These are phyloP conservation scores for Oryzias celebensis DNA, from an alignment of 2,113 vertebrate species.

Conservation along the genomic window DNA sequence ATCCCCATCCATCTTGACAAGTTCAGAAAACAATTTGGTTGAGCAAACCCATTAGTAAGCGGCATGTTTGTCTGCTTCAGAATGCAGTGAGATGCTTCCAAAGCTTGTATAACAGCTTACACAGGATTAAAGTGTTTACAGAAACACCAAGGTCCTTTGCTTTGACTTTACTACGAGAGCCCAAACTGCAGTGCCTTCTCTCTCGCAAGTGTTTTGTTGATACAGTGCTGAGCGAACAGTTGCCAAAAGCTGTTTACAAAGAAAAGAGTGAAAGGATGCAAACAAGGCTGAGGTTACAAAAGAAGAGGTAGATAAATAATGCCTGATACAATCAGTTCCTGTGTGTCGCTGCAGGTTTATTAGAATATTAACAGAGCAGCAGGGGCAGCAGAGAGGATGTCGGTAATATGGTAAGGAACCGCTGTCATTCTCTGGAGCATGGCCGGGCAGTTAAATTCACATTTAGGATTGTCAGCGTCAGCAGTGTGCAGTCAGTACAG, in stretches of 20 bases:
- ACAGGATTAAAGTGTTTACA: constrained; percentile 74
- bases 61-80: constrained; percentile 59
- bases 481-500: background rate
- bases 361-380: constrained; percentile 13
- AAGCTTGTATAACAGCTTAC: constrained; percentile 63
- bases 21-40: constrained; percentile 59
- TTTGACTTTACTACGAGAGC: constrained; percentile 45
- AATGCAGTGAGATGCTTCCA: constrained; percentile 45
- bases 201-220: constrained; percentile 50
- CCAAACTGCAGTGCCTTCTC: constrained; percentile 21
- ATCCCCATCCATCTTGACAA: constrained; percentile 54
- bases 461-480: constrained; percentile 11
- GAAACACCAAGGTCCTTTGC: constrained; percentile 63
- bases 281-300: constrained; percentile 51
- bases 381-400: background rate
- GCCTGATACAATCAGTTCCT: constrained; percentile 32
- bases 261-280: constrained; percentile 39
- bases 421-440: background rate
- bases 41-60: constrained; percentile 67
- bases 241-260: constrained; percentile 43
- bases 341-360: constrained; percentile 24
- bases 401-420: background rate
- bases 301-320: constrained; percentile 46
- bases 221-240: constrained; percentile 55
- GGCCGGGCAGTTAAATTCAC: constrained; percentile 1